Evolutionary conservation across 2,888 invertebrate genomes (phyloP).

Genomic region (Brachylomia viminalis): DNA sequence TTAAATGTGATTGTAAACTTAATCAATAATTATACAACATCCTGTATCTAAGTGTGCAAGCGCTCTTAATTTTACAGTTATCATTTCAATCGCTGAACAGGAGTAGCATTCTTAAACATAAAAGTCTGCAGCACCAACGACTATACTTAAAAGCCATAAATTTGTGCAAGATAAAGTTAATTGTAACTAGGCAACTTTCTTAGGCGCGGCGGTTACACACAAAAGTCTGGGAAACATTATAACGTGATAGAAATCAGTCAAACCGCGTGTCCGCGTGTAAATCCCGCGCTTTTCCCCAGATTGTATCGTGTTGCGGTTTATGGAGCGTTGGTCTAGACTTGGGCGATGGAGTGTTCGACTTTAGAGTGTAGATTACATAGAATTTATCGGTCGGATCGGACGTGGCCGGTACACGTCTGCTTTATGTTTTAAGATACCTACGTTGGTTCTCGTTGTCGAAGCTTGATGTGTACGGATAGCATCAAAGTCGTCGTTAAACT

Average conservation of each 20-base stretch:
- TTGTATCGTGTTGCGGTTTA: slow-evolving; percentile 83
- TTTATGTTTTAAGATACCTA: slow-evolving; percentile 37
- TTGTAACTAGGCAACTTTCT: slow-evolving; percentile 48
- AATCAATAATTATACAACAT: slow-evolving; percentile 37
- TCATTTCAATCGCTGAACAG: slow-evolving; percentile 44
- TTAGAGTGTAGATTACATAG: slow-evolving; percentile 78
- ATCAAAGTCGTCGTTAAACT: slow-evolving; percentile 9
- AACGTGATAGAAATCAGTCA: slow-evolving; percentile 73
- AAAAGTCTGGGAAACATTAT: slow-evolving; percentile 37
- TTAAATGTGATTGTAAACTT: slow-evolving; percentile 7
- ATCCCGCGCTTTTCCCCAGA: slow-evolving; percentile 76
- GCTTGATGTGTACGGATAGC: slow-evolving; percentile 8
- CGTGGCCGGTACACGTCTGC: slow-evolving; percentile 33
- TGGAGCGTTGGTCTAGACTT: slow-evolving; percentile 75
- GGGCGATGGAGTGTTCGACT: slow-evolving; percentile 78
- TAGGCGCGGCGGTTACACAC: slow-evolving; percentile 25
- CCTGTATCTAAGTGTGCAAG: slow-evolving; percentile 26
- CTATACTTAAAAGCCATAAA: slow-evolving; percentile 60
- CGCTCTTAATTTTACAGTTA: slow-evolving; percentile 39
- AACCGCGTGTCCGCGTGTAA: slow-evolving; percentile 70
- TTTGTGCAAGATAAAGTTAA: slow-evolving; percentile 55
- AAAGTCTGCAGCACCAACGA: slow-evolving; percentile 34
- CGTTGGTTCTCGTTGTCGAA: slow-evolving; percentile 3
- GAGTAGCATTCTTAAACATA: slow-evolving; percentile 31
- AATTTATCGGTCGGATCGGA: slow-evolving; percentile 73